These are phyloP conservation scores for Drosophila kambysellisi DNA, from an alignment of 2,888 invertebrate genomes.

Conservation along the genomic window DNA sequence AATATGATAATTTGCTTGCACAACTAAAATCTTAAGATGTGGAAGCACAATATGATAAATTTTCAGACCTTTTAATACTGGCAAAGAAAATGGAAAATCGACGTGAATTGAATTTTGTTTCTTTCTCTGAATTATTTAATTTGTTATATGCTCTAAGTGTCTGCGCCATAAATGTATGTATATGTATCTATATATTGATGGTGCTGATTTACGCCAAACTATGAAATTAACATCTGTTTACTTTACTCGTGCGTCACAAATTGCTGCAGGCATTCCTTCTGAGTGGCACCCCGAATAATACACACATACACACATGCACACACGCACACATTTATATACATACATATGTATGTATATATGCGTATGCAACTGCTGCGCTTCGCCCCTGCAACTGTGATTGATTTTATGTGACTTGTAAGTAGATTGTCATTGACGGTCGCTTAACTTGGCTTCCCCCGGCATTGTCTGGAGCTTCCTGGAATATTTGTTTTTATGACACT, in stretches of 20 bases:
- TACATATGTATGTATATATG: not conserved
- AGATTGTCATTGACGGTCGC: constrained; percentile 47
- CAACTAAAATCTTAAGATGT: not conserved
- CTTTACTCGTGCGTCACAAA: constrained; percentile 69
- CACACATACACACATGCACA: not conserved
- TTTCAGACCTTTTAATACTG: constrained; percentile 19
- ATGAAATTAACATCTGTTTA: constrained; percentile 70
- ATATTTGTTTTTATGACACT: constrained; percentile 74
- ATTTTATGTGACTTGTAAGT: constrained; percentile 71
- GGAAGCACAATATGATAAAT: constrained; percentile 3
- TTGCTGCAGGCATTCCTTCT: constrained; percentile 59
- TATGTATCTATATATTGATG: not conserved
- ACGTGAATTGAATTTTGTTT: constrained; percentile 5
- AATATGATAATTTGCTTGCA: not conserved
- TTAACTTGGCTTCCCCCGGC: constrained; percentile 6
- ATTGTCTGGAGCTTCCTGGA: constrained; percentile 26
- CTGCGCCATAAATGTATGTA: not conserved
- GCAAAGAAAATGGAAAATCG: constrained; percentile 3
- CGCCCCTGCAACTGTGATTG: constrained; percentile 67
- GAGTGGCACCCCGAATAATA: constrained; percentile 11
- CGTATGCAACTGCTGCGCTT: constrained; percentile 23
- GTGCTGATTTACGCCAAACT: constrained; percentile 61
- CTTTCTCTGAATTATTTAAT: constrained; percentile 4
- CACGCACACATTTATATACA: not conserved
- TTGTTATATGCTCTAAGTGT: constrained; percentile 16